A percentile compares a stretch with the other conserved stretches of the same genome.
These are phyloP conservation scores for Ganaspis brasiliensis DNA, from an alignment of 2,888 invertebrate genomes.

Conservation along the genomic window DNA sequence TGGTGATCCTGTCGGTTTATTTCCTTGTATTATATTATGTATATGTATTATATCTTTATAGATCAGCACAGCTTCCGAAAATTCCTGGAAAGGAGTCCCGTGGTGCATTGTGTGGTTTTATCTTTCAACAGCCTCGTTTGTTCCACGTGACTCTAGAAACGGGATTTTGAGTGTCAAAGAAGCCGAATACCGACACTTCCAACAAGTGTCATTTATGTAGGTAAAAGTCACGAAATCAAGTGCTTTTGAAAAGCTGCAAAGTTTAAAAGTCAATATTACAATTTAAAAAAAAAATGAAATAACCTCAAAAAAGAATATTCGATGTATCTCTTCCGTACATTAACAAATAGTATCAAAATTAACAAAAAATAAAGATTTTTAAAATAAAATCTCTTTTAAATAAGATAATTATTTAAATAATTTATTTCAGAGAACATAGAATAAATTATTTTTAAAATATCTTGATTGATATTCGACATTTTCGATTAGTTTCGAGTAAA, in stretches of 20 bases:
- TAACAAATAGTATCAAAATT: no score
- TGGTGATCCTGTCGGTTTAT: neutral
- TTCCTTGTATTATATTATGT: constrained; percentile 14
- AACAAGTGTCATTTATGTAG: constrained; percentile 59
- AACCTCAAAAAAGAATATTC: neutral
- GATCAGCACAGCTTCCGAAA: constrained; percentile 55
- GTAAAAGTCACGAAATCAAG: constrained; percentile 17
- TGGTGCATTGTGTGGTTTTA: constrained; percentile 75
- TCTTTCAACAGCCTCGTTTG: constrained; percentile 76
- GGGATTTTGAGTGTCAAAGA: constrained; percentile 62
- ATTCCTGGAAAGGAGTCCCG: constrained; percentile 62
- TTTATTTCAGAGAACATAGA: no score
- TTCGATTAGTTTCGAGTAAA: no score
- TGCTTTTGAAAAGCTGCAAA: neutral
- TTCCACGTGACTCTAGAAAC: constrained; percentile 69
- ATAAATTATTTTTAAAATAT: no score
- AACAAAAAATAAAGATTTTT: no score
- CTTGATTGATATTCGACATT: no score
- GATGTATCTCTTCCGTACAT: no score
- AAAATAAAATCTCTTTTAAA: no score
- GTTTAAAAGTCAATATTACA: neutral
- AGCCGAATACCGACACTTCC: constrained; percentile 59
- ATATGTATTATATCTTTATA: constrained; percentile 42
- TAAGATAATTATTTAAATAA: no score
- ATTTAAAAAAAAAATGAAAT: neutral